Evolutionary conservation across 2,113 vertebrate species (phyloP).

Genomic region (Coptodon rendalli): DNA sequence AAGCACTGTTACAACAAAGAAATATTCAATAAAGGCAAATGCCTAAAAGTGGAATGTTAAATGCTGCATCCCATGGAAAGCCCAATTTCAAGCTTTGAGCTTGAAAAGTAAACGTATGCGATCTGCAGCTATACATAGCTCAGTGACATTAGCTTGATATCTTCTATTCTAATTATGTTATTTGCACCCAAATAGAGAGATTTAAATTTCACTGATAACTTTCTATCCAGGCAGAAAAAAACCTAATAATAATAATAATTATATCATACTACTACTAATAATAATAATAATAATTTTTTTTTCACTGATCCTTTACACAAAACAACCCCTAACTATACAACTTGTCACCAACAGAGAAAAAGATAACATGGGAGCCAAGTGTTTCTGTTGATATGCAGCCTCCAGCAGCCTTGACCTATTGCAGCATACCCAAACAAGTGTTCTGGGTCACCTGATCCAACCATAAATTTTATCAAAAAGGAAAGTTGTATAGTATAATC

Average conservation of each 20-base stretch:
- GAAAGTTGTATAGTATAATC: neutral
- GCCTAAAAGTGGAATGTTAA: neutral
- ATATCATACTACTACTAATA: too few relatives aligned
- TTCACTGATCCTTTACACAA: neutral
- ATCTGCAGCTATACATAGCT: neutral
- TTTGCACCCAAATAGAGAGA: neutral
- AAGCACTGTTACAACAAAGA: neutral
- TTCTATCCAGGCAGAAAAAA: neutral
- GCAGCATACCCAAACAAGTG: neutral
- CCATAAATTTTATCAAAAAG: neutral
- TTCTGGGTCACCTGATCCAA: neutral
- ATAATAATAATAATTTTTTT: neutral
- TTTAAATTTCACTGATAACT: neutral
- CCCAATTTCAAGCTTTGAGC: neutral
- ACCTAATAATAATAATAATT: too few relatives aligned
- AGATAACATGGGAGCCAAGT: neutral
- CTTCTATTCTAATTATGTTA: neutral
- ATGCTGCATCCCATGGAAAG: neutral
- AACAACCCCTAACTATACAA: neutral
- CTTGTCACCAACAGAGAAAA: neutral
- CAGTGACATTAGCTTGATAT: neutral
- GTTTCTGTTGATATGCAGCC: neutral
- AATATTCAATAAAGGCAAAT: neutral
- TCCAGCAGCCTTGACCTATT: neutral
- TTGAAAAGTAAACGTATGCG: fast-evolving